Conservation (phyloP, 2,888 invertebrate genomes). For the Scotopteryx bipunctaria region DNA sequence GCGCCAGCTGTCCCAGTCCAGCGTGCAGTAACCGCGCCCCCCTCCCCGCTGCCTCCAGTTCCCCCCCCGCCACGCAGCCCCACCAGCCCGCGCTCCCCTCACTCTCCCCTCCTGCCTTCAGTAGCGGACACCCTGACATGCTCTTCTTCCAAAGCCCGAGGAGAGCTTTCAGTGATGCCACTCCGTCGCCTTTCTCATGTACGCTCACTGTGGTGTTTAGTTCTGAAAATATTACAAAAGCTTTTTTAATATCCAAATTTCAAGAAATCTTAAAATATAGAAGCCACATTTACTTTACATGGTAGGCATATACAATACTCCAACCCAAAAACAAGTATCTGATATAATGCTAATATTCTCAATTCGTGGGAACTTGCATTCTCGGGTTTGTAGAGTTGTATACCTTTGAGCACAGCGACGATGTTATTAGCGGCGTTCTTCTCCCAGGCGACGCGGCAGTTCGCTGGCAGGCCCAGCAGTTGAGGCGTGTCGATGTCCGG, state of each 20-base stretch:
- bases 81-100: slow-evolving; percentile 56
- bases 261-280: too few species aligned
- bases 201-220: slow-evolving; percentile 55
- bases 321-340: too few species aligned
- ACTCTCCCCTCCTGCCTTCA: slow-evolving; percentile 51
- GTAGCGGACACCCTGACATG: slow-evolving; percentile 80
- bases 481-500: slow-evolving; percentile 89
- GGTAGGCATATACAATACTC: too few species aligned
- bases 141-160: slow-evolving; percentile 93
- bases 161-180: slow-evolving; percentile 82
- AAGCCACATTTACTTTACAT: too few species aligned
- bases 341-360: too few species aligned
- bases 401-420: slow-evolving; percentile 68
- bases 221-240: slow-evolving; percentile 48
- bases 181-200: slow-evolving; percentile 83
- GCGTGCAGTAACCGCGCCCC: slow-evolving; percentile 57
- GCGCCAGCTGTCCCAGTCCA: slow-evolving; percentile 38
- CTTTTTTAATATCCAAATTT: too few species aligned
- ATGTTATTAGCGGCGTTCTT: slow-evolving; percentile 85
- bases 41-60: slow-evolving; percentile 55
- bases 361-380: too few species aligned
- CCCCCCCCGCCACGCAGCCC: slow-evolving; percentile 58
- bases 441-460: slow-evolving; percentile 94
- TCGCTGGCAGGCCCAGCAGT: slow-evolving; percentile 92
- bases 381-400: too few species aligned